Evolutionary conservation across 2,888 invertebrate genomes (phyloP).

Genomic region (Athalia rosae): DNA sequence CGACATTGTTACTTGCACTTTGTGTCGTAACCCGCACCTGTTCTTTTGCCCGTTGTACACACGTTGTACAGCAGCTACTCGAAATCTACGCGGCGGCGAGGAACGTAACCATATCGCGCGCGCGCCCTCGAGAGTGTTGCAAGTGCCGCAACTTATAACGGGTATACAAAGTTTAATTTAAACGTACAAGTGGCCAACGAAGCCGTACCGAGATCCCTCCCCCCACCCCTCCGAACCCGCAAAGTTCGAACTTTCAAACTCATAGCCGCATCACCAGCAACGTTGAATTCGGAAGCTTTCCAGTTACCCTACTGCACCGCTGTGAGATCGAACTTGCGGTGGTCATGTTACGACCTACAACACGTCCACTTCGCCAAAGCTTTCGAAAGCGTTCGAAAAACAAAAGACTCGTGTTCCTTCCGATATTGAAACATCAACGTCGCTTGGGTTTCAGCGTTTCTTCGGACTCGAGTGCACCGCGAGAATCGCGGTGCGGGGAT

Average conservation of each 20-base stretch:
- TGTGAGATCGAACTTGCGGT: neutral
- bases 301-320: neutral
- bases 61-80: neutral
- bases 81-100: no score
- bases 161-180: conserved; percentile 18
- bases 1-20: conserved; percentile 21
- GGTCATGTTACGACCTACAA: no score
- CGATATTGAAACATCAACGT: no score
- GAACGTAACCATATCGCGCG: neutral
- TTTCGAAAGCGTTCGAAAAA: no score
- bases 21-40: conserved; percentile 18
- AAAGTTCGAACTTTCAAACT: conserved; percentile 7
- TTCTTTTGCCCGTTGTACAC: neutral
- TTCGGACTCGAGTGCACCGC: neutral
- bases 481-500: no score
- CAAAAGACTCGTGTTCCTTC: no score
- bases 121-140: neutral
- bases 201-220: conserved; percentile 2
- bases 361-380: no score
- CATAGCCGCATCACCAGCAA: neutral
- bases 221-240: neutral
- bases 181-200: conserved; percentile 28
- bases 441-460: neutral
- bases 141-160: conserved; percentile 2
- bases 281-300: neutral